Evolutionary conservation across 2,797 vertebrate species (phyloP), one percentile per base, ranked within the genome.

Genomic region (Karalla daura): DNA sequence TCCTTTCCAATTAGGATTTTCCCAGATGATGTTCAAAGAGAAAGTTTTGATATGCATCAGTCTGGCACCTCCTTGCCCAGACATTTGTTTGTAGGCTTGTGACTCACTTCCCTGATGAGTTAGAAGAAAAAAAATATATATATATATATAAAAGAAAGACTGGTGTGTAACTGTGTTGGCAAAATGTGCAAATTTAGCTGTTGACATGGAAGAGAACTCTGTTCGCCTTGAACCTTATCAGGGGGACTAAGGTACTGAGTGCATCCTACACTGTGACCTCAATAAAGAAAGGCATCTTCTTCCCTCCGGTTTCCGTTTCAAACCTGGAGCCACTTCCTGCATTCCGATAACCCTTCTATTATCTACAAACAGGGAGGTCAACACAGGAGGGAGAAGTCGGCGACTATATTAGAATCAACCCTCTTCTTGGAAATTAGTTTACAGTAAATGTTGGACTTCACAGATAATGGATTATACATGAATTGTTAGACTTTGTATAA

Each of bases 331-430:
- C 41, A 28, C 64, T 91, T 93, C 85, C 89, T 86, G 43, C 51
- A n/a, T 21, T 58, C 44, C 11, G 78, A 76, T 89, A 80, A 88
- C 88, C 86, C 84, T 77, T 80, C 47, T 3, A 82, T 90, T 90
- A 83, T 80, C 41, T 75, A 8, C 56, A 63, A 55, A 74, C 28
- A 49, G 28, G 10, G 45, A 63, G 84, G 83, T 89, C 81, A 78
- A 20, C 7, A 20, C n/a, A 5, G 6, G 27, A 70, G 56, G 51
- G 18, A 52, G 13, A 47, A 15, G 13, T n/a, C 4, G 39, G 36
- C 4, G 24, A 37, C 1, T 5, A 1, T 18, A 3, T 60, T 25
- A 23, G 4, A 61, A 25, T 24, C 41, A 36, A 15, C 17, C 28
- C 44, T 44, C 20, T 88, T 85, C 75, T 74, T 53, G 63, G 63